Base-by-base conservation (phyloP, 2,113 vertebrate species). In the Plecotus auritus region DNA sequence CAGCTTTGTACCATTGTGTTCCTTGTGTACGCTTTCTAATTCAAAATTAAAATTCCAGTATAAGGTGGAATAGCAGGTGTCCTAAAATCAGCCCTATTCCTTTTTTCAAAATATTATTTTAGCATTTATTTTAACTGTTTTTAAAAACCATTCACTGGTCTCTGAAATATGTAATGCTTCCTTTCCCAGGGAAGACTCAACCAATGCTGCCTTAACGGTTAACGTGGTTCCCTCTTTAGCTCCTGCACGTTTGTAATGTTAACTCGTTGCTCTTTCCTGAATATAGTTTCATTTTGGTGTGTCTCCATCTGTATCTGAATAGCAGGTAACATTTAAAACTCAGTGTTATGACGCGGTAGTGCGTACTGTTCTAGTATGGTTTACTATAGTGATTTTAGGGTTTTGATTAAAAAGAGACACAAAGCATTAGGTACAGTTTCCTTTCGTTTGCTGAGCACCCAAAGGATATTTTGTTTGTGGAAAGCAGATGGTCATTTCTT, bases 151-250 rank as follows among this genome's bases (percentile, higher is more conserved):
- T 89, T 94, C 1, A 13, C 66, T 94, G n/a, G 45, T 91, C 72
- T 30, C 32, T 89, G 77, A 97, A 95, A 93, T 42, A 72, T 7
- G n/a, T 90, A 80, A 69, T 35, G 83, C 95, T 91, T 94, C 22
- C 64, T 88, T 91, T 80, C 66, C 69, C 82, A 61, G 87, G 95
- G 64, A 96, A 96, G 88, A 69, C 30, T 90, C 77, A 56, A 37
- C 93, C 86, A 64, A 14, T 72, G 91, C 92, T 97, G 96, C 97
- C 97, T 97, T 96, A 96, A 89, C 32, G 66, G 84, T 77, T 88
- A 45, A 51, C 78, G 88, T 37, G 67, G 23, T 82, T 89, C 66
- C n/a, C 13, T 64, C 94, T 91, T 69, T 37, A 77, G 56, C 93
- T 74, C 28, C 51, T 87, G 54, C 67, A 56, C 82, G 85, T 80